These are phyloP conservation scores for Petroica traversi DNA, from an alignment of 2,113 vertebrate species.

Conservation along the genomic window DNA sequence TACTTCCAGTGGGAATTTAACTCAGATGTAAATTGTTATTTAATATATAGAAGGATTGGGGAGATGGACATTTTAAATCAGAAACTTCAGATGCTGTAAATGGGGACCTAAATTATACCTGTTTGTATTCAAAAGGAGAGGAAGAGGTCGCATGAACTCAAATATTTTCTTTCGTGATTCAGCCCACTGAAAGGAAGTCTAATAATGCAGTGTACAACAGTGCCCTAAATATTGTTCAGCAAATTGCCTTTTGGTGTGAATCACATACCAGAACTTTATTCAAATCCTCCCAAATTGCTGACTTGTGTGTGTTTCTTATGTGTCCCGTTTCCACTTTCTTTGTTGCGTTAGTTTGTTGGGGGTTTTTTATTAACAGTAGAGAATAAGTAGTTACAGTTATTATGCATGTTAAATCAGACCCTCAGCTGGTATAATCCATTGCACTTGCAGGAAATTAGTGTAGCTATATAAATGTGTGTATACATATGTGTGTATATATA, in stretches of 20 bases:
- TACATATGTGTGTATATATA: background rate
- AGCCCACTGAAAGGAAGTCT: background rate
- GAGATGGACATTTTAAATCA: background rate
- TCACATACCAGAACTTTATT: constrained; percentile 16
- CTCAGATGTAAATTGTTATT: background rate
- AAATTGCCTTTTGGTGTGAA: background rate
- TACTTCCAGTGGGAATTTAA: background rate
- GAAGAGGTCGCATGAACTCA: background rate
- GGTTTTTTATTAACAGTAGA: background rate
- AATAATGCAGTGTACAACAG: background rate
- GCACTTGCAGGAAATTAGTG: background rate
- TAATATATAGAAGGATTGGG: background rate
- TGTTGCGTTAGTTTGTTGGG: background rate
- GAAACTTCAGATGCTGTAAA: background rate
- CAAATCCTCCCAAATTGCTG: background rate
- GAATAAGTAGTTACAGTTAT: background rate
- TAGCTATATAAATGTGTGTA: background rate
- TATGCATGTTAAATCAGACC: background rate
- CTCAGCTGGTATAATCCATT: background rate
- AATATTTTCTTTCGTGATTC: background rate
- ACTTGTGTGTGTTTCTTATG: background rate
- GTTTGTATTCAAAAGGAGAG: background rate
- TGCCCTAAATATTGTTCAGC: background rate
- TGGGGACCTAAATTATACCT: background rate
- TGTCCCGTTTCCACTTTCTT: background rate